Evolutionary conservation across 1,140 invertebrate genomes (phyloP).

Genomic region (Drosophila pallidifrons): DNA sequence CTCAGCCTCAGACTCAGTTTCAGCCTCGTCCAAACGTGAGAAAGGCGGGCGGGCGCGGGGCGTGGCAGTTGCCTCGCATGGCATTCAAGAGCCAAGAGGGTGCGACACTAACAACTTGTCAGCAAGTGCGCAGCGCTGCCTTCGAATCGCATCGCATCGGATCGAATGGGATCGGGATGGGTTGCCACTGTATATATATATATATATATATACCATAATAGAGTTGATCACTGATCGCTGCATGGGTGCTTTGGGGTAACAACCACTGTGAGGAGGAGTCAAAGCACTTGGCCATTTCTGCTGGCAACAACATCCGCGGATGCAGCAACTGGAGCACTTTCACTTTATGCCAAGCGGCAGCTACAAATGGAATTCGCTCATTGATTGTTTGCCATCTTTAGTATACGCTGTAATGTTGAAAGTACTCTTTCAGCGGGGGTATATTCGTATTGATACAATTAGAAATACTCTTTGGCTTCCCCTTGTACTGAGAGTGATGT

Average conservation of each 20-base stretch:
- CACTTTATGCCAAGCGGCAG: conserved; percentile 73
- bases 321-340: conserved; percentile 78
- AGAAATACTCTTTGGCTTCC: not conserved
- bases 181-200: not conserved
- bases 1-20: not conserved
- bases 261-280: conserved; percentile 65
- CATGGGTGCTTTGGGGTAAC: not conserved
- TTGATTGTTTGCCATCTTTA: conserved; percentile 64
- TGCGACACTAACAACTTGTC: conserved; percentile 71
- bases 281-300: conserved; percentile 70
- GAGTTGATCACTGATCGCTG: not conserved
- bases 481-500: too few species aligned
- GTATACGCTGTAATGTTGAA: conserved; percentile 28
- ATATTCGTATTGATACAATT: not conserved
- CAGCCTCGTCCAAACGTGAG: conserved; percentile 45
- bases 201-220: too few species aligned
- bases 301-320: conserved; percentile 59
- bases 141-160: conserved; percentile 9
- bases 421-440: not conserved
- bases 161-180: conserved; percentile 24
- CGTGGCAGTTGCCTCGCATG: conserved; percentile 29
- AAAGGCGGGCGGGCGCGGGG: conserved; percentile 46
- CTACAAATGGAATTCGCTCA: conserved; percentile 67
- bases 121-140: conserved; percentile 64
- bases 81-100: conserved; percentile 50